phyloP scores from a whole-genome alignment of 2,888 invertebrate species.

The Theretra japonica region DNA sequence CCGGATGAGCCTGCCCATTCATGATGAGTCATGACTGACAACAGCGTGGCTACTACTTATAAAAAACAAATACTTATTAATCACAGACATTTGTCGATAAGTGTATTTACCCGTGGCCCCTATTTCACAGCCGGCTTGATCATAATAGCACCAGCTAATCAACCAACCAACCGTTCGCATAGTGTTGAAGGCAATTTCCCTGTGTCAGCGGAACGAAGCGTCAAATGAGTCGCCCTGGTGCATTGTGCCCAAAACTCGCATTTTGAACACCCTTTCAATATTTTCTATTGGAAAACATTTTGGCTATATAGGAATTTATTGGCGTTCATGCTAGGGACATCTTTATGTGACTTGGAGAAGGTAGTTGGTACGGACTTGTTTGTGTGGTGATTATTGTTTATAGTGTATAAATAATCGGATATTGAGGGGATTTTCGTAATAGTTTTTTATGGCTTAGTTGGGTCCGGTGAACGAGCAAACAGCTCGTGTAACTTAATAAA shows the following conservation, averaged over 20 bases:
- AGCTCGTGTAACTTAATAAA: too few relatives aligned
- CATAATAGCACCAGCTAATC: not conserved
- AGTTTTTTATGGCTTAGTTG: too few relatives aligned
- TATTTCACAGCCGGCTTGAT: not conserved
- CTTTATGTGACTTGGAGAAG: conserved; percentile 32
- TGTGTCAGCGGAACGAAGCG: conserved; percentile 17
- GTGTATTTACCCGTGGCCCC: not conserved
- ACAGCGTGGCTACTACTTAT: too few relatives aligned
- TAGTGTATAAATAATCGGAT: not conserved
- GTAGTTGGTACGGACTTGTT: not conserved
- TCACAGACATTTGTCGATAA: too few relatives aligned
- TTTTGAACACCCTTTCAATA: conserved; percentile 42
- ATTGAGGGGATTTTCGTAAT: too few relatives aligned
- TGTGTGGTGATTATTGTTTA: not conserved
- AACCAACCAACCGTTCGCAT: not conserved
- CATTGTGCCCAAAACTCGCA: conserved; percentile 40
- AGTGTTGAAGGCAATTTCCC: not conserved
- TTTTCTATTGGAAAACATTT: conserved; percentile 42
- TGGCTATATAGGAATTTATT: conserved; percentile 42
- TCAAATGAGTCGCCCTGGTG: conserved; percentile 26
- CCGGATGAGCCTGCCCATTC: too few relatives aligned
- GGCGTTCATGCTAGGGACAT: conserved; percentile 34
- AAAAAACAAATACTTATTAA: too few relatives aligned
- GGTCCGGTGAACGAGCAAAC: too few relatives aligned
- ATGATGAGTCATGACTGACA: too few relatives aligned